Percentiles rank a stretch among this genome's conserved stretches.
phyloP scores from a whole-genome alignment of 1,140 invertebrate genomes.

The Atta colombica region DNA sequence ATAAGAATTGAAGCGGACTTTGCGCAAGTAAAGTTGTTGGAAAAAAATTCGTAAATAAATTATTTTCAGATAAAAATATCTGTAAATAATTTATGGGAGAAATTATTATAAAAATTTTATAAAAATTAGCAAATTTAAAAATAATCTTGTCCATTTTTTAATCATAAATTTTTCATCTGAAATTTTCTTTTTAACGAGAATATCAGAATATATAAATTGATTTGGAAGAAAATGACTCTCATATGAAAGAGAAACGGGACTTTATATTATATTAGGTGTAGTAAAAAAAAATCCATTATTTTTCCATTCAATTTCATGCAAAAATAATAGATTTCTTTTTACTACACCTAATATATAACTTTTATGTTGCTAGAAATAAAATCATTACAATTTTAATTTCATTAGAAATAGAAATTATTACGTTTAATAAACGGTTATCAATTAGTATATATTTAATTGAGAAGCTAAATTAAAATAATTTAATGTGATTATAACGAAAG shows the following conservation, averaged over 20 bases:
- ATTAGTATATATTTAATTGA: neutral
- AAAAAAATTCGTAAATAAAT: constrained; percentile 14
- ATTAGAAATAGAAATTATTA: constrained; percentile 22
- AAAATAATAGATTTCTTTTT: too few relatives aligned
- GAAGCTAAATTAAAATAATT: constrained; percentile 42
- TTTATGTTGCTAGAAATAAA: neutral
- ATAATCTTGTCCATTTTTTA: neutral
- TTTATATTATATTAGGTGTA: neutral
- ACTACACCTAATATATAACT: neutral
- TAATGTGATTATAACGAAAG: constrained; percentile 14
- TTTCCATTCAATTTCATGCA: too few relatives aligned
- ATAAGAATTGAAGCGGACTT: constrained; percentile 36
- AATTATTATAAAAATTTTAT: too few relatives aligned
- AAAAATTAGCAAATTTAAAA: neutral
- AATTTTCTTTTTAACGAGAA: neutral
- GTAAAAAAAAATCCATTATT: too few relatives aligned
- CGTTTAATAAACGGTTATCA: neutral
- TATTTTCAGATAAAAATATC: neutral
- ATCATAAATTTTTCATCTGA: neutral
- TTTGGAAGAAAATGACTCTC: neutral
- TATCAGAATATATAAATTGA: neutral
- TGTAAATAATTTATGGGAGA: neutral
- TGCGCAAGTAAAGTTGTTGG: neutral
- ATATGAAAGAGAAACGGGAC: neutral
- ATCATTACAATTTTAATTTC: neutral